A percentile compares a stretch with the other conserved stretches of the same genome.
These are phyloP conservation scores for Harmothoe impar DNA, from an alignment of 2,888 invertebrate genomes.

Conservation along the genomic window DNA sequence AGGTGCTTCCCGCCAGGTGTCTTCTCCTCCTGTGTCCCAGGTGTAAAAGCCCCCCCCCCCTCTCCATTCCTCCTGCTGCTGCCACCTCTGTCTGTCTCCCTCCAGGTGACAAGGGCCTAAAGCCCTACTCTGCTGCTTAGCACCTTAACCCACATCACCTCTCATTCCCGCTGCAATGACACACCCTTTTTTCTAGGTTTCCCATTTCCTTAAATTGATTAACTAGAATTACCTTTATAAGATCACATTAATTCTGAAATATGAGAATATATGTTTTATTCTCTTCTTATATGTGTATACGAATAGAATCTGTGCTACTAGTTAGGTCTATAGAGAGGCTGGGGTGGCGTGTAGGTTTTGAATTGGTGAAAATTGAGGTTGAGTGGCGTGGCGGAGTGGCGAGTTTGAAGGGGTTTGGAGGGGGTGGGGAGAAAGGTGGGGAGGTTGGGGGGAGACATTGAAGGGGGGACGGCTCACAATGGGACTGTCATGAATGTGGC, in stretches of 20 bases:
- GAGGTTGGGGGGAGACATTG: not conserved
- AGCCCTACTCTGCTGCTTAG: constrained; percentile 35
- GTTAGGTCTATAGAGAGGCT: no score
- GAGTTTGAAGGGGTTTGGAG: not conserved
- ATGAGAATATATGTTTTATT: no score
- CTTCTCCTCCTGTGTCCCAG: constrained; percentile 9
- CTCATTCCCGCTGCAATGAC: not conserved
- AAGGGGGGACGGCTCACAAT: not conserved
- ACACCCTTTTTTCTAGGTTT: no score
- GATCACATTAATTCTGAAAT: no score
- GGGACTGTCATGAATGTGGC: constrained; percentile 23
- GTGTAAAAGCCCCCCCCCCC: constrained; percentile 40
- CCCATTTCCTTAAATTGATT: no score
- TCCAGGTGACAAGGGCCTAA: constrained; percentile 26
- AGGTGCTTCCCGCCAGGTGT: constrained; percentile 45
- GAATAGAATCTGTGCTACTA: no score
- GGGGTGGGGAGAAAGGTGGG: not conserved
- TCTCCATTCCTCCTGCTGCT: not conserved
- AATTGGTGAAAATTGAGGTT: constrained; percentile 20
- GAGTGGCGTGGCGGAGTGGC: not conserved
- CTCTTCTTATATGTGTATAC: no score
- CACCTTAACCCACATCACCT: constrained; percentile 17
- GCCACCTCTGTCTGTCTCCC: not conserved
- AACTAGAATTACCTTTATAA: no score
- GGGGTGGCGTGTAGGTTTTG: constrained; percentile 2